These are phyloP conservation scores for Thelaira solivaga DNA, from an alignment of 2,888 invertebrate species.

Conservation along the genomic window DNA sequence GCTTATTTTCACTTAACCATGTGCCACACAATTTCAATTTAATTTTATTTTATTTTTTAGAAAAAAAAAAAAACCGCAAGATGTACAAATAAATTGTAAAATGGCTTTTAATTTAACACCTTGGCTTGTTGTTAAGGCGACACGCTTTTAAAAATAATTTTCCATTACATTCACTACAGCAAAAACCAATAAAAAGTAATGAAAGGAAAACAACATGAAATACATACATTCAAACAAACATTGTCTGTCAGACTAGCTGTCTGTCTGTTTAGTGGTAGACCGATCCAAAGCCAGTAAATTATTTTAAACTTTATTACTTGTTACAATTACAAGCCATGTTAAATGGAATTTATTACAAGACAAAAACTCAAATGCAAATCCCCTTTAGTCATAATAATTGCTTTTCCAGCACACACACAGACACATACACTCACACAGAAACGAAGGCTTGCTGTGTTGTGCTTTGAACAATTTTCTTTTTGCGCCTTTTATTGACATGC, in stretches of 20 bases:
- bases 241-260: too few relatives aligned
- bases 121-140: conserved; percentile 1
- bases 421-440: neutral
- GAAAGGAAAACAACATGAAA: conserved; percentile 14
- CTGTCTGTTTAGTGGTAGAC: conserved; percentile 37
- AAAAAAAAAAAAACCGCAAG: conserved; percentile 1
- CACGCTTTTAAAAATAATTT: conserved; percentile 28
- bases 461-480: conserved; percentile 32
- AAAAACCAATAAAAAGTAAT: neutral
- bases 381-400: conserved; percentile 56
- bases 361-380: conserved; percentile 30
- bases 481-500: conserved; percentile 28
- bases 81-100: conserved; percentile 15
- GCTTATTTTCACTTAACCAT: neutral
- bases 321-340: conserved; percentile 60
- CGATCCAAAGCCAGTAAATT: conserved; percentile 49
- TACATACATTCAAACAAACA: too few relatives aligned
- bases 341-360: conserved; percentile 40
- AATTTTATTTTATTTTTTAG: too few relatives aligned
- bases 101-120: conserved; percentile 20
- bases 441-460: neutral
- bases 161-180: conserved; percentile 8
- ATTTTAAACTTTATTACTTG: conserved; percentile 60
- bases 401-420: conserved; percentile 33
- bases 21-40: conserved; percentile 36